phyloP scores from a whole-genome alignment of 2,797 vertebrate species.

The Alcedo atthis region DNA sequence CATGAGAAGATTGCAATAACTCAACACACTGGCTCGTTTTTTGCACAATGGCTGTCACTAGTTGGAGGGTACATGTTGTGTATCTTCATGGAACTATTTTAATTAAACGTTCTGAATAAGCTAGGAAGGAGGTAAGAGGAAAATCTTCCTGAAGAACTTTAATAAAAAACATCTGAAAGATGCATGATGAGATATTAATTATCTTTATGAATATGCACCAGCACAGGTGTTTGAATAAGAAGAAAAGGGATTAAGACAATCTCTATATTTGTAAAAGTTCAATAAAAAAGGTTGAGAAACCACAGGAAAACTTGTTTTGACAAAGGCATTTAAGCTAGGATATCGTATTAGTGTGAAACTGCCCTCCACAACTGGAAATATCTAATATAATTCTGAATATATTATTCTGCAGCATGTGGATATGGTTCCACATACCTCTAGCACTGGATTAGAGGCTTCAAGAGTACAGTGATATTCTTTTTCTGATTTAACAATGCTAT shows the following conservation, averaged over 20 bases:
- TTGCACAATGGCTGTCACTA: slow-evolving; percentile 50
- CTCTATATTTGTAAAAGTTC: slow-evolving; percentile 1
- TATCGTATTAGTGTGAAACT: slow-evolving; percentile 21
- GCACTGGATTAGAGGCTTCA: slow-evolving; percentile 24
- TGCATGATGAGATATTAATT: slow-evolving; percentile 2
- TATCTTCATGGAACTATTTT: slow-evolving; percentile 64
- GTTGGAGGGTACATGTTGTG: slow-evolving; percentile 46
- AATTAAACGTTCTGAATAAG: slow-evolving; percentile 55
- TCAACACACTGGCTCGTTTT: slow-evolving; percentile 8
- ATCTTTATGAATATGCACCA: slow-evolving; percentile 43
- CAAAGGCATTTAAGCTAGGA: slow-evolving; percentile 9
- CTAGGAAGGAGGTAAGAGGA: background rate
- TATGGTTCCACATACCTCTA: slow-evolving; percentile 27
- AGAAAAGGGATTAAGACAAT: slow-evolving; percentile 18
- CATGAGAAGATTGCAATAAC: slow-evolving; percentile 28
- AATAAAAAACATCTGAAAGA: slow-evolving; percentile 48
- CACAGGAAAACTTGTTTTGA: slow-evolving; percentile 23
- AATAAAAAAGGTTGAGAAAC: slow-evolving; percentile 37
- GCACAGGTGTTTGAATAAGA: slow-evolving; percentile 58
- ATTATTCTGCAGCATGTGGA: background rate
- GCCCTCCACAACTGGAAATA: background rate
- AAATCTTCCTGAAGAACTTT: slow-evolving; percentile 52
- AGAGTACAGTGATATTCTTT: slow-evolving; percentile 3
- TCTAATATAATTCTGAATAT: slow-evolving; percentile 39
- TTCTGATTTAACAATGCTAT: slow-evolving; percentile 52